Percentiles rank a stretch among this genome's conserved stretches.
These are phyloP conservation scores for Anticlea derivata DNA, from an alignment of 2,888 invertebrate species.

Conservation along the genomic window DNA sequence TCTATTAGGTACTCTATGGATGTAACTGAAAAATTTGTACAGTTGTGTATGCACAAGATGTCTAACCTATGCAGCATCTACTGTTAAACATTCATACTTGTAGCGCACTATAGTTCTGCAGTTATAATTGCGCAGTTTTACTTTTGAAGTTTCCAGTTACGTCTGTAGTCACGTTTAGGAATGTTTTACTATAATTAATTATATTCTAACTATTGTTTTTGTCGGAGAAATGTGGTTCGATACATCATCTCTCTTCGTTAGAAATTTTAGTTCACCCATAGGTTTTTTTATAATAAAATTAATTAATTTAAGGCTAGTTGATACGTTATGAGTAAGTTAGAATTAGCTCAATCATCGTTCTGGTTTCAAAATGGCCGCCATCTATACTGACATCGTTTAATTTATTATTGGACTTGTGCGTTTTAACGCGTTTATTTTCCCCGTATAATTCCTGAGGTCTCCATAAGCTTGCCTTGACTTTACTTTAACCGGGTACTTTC, in stretches of 20 bases:
- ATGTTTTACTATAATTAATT: slow-evolving; percentile 38
- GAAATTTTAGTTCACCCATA: slow-evolving; percentile 9
- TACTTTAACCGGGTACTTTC: too few relatives aligned
- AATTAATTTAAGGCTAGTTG: slow-evolving; percentile 6
- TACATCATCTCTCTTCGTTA: slow-evolving; percentile 1
- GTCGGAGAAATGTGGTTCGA: slow-evolving; percentile 1
- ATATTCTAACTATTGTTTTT: slow-evolving; percentile 3
- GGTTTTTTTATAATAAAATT: slow-evolving; percentile 1
- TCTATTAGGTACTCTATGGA: not conserved
- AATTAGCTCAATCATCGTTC: too few relatives aligned
- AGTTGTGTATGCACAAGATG: not conserved
- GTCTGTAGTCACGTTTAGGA: slow-evolving; percentile 30
- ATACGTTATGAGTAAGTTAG: slow-evolving; percentile 4
- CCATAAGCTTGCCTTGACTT: too few relatives aligned
- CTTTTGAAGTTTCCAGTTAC: not conserved
- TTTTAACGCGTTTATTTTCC: too few relatives aligned
- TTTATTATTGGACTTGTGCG: too few relatives aligned
- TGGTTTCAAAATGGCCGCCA: too few relatives aligned
- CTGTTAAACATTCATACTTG: too few relatives aligned
- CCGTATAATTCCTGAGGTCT: too few relatives aligned
- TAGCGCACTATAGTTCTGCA: too few relatives aligned
- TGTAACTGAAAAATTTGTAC: slow-evolving; percentile 3
- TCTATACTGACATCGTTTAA: too few relatives aligned
- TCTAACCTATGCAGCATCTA: too few relatives aligned
- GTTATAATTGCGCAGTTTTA: not conserved